These are phyloP conservation scores for Zonotrichia leucophrys DNA, from an alignment of 2,113 vertebrate genomes.

Conservation along the genomic window DNA sequence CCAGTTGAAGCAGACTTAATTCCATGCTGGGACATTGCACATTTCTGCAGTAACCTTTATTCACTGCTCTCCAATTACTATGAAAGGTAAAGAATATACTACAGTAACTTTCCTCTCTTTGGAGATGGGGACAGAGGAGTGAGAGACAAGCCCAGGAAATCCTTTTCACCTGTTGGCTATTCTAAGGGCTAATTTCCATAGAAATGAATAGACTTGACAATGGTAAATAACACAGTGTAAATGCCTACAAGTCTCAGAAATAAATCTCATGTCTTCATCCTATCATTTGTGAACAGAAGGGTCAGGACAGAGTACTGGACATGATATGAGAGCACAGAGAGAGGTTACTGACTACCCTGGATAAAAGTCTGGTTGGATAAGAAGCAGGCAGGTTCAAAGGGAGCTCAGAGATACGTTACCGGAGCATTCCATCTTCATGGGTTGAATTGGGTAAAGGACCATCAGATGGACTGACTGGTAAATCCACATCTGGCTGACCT, in stretches of 20 bases:
- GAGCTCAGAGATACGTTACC: constrained; percentile 73
- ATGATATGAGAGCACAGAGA: background rate
- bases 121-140: background rate
- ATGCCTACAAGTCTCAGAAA: background rate
- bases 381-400: background rate
- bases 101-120: background rate
- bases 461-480: constrained; percentile 96
- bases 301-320: background rate
- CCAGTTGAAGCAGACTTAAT: background rate
- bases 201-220: background rate
- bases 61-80: background rate
- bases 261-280: background rate
- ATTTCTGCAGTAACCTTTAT: background rate
- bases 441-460: constrained; percentile 89
- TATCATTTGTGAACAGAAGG: background rate
- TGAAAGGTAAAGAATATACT: background rate
- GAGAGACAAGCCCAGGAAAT: background rate
- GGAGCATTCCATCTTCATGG: constrained; percentile 93
- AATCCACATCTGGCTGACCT: constrained; percentile 96
- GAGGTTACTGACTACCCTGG: background rate
- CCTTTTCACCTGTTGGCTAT: background rate
- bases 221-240: background rate
- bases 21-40: background rate
- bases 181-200: background rate
- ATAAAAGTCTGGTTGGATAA: background rate